Evolutionary conservation across 2,113 vertebrate species (phyloP), one percentile per base, ranked within the genome.

Genomic region (Melanotaenia duboulayi): DNA sequence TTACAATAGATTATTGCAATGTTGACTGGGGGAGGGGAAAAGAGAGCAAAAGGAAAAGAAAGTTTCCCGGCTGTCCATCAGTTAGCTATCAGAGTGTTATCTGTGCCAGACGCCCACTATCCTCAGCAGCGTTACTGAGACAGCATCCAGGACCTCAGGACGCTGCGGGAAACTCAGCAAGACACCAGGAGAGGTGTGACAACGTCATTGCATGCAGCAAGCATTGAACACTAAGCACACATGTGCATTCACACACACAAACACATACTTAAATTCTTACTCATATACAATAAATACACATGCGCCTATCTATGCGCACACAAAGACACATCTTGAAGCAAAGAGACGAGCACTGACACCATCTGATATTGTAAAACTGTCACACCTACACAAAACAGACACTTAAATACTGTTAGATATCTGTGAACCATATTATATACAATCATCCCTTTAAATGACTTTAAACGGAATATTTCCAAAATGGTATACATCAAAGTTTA

Each of bases 21-120:
- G 71, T 81, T 83, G 54, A 32, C 49, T 48, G 54, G 78, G 75
- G 71, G 74, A 23, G 44, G 50, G 84, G 63, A 52, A 74, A 62
- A 39, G 78, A 74, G 54, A 65, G 68, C 24, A 73, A 71, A 74
- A 75, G 48, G 48, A 63, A 65, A 73, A 76, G 73, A 83, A 90
- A 90, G 79, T 88, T 92, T 91, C 87, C 84, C 70, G 71, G 81
- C 88, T 91, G 90, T 91, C 91, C 91, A 85, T 93, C 89, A 92
- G 81, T 40, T 61, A 71, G 76, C 83, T 92, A 92, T 93, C 90
- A 89, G 83, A 85, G 89, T 83, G 57, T 86, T 91, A 88, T 92
- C 90, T 82, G 81, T 90, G 89, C 90, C 91, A 92, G 91, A 92
- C 91, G 90, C 89, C 90, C 89, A 91, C 90, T 78, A 90, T 88